Evolutionary conservation across 2,113 vertebrate species (phyloP).

Genomic region (Lampris megalopsis): DNA sequence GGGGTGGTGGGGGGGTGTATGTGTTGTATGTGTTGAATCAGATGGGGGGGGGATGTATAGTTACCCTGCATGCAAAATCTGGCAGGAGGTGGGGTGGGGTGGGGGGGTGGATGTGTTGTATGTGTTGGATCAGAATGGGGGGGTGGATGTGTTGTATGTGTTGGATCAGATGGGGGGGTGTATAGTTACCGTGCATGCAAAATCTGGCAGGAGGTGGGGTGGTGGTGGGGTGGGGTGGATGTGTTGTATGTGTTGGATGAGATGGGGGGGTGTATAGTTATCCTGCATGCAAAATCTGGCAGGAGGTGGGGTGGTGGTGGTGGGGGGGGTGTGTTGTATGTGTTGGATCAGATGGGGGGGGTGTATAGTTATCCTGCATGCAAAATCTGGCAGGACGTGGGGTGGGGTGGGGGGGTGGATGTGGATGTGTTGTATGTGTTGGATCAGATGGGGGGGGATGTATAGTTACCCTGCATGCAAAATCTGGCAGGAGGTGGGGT

Average conservation of each 20-base stretch:
- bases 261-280: no score
- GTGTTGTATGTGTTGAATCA: neutral
- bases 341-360: neutral
- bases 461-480: no score
- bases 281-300: neutral
- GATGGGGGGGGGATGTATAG: no score
- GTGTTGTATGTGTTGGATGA: no score
- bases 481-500: neutral
- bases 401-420: neutral
- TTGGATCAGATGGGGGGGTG: neutral
- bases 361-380: no score
- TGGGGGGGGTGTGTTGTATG: neutral
- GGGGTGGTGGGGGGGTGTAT: neutral
- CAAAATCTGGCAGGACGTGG: no score
- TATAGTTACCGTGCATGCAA: no score
- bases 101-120: neutral
- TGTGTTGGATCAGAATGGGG: neutral
- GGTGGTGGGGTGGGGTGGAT: neutral
- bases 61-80: neutral
- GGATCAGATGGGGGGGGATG: no score
- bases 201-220: no score
- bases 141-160: constrained; percentile 1
- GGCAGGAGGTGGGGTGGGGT: neutral
- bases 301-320: neutral
- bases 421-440: neutral